Evolutionary conservation across 2,113 vertebrate species (phyloP).

Genomic region (Lepisosteus oculatus): DNA sequence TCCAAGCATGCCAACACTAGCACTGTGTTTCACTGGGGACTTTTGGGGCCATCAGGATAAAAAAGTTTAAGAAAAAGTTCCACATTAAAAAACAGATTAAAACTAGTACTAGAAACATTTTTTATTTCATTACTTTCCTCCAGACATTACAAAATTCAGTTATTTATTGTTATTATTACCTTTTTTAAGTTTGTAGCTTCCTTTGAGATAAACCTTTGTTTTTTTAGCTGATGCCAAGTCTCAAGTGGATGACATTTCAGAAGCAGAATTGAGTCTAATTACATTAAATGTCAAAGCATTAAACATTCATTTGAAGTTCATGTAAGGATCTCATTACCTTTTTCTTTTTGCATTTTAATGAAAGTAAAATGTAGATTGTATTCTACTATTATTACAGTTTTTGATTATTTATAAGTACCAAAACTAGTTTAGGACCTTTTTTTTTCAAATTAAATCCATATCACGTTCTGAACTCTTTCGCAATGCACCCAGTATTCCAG

Average conservation of each 20-base stretch:
- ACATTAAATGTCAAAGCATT: constrained; percentile 26
- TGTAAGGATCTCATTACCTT: constrained; percentile 20
- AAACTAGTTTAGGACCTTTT: not conserved
- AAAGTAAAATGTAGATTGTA: constrained; percentile 20
- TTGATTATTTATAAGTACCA: not conserved
- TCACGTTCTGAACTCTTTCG: not conserved
- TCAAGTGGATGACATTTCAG: constrained; percentile 27
- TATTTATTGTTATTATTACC: not conserved
- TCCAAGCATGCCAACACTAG: no score
- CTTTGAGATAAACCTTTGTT: constrained; percentile 26
- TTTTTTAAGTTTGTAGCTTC: not conserved
- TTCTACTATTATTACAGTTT: not conserved
- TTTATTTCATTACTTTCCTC: not conserved
- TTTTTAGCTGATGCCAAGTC: constrained; percentile 6
- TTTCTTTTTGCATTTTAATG: constrained; percentile 11
- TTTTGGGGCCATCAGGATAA: no score
- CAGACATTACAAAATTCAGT: not conserved
- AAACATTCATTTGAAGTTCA: constrained; percentile 19
- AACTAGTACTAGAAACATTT: not conserved
- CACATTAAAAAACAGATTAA: not conserved
- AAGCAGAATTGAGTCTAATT: constrained; percentile 20
- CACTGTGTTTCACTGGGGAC: no score
- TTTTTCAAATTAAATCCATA: not conserved
- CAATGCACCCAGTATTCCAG: not conserved
- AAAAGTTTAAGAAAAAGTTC: no score